Conservation (phyloP, 1,140 invertebrate genomes). For the Aporrectodea caliginosa region DNA sequence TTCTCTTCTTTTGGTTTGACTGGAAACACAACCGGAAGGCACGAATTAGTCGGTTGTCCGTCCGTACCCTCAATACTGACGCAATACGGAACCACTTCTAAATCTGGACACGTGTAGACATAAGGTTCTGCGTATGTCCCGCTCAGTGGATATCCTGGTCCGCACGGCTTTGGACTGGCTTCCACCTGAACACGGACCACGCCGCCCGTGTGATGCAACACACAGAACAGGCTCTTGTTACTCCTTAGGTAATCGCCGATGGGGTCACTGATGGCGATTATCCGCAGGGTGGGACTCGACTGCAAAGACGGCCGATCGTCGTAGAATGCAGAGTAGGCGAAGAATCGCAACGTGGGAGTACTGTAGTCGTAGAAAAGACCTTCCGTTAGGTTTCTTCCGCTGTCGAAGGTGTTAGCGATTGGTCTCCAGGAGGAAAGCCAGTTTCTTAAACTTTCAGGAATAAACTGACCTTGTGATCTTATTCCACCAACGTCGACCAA, state of each 20-base stretch:
- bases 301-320: conserved; percentile 19
- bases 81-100: neutral
- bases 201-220: neutral
- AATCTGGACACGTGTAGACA: neutral
- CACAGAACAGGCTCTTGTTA: neutral
- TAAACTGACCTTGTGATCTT: too few species aligned
- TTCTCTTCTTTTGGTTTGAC: neutral
- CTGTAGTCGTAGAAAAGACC: conserved; percentile 9
- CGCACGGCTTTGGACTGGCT: neutral
- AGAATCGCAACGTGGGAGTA: neutral
- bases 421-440: too few species aligned
- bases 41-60: neutral
- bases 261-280: neutral
- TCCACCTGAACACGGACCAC: neutral
- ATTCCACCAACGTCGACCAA: too few species aligned
- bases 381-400: neutral
- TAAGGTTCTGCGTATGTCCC: too few species aligned
- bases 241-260: neutral
- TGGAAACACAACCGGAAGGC: neutral
- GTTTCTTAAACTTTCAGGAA: too few species aligned
- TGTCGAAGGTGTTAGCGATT: neutral
- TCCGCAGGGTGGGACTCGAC: neutral
- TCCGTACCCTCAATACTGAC: neutral
- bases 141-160: neutral
- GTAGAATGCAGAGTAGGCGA: conserved; percentile 22